Conservation (phyloP, 2,113 vertebrate species). For the Etheostoma cragini region DNA sequence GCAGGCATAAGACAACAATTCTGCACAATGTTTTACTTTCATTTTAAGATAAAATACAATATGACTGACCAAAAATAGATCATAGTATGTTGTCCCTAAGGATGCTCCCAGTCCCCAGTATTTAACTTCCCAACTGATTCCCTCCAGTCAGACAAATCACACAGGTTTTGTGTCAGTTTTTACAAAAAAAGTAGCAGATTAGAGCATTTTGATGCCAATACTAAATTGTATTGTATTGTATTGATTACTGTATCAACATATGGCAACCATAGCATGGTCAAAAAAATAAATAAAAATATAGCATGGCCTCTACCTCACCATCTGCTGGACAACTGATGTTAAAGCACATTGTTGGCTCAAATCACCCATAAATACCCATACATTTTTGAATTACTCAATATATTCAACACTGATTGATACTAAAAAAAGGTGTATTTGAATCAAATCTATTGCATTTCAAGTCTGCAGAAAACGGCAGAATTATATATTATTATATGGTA, state of each 20-base stretch:
- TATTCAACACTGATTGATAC: neutral
- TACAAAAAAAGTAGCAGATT: neutral
- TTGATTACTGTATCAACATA: neutral
- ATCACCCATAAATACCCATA: too few relatives aligned
- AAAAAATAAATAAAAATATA: too few relatives aligned
- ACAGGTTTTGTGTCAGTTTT: neutral
- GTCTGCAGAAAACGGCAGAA: neutral
- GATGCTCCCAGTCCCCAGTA: neutral
- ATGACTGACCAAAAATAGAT: neutral
- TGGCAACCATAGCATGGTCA: neutral
- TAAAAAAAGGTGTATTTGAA: neutral
- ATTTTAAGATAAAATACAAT: neutral
- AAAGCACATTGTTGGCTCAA: neutral
- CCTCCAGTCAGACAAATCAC: neutral
- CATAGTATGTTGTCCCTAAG: neutral
- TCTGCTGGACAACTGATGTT: slow-evolving; percentile 13
- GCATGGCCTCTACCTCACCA: neutral
- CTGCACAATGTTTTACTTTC: neutral
- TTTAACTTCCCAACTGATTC: neutral
- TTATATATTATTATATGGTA: neutral
- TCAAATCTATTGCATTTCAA: neutral
- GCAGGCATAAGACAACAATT: neutral
- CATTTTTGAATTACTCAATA: too few relatives aligned
- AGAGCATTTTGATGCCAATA: neutral
- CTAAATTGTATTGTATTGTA: neutral